These are phyloP conservation scores for Simalia tracyae DNA, from an alignment of 2,797 vertebrate genomes.

Conservation along the genomic window DNA sequence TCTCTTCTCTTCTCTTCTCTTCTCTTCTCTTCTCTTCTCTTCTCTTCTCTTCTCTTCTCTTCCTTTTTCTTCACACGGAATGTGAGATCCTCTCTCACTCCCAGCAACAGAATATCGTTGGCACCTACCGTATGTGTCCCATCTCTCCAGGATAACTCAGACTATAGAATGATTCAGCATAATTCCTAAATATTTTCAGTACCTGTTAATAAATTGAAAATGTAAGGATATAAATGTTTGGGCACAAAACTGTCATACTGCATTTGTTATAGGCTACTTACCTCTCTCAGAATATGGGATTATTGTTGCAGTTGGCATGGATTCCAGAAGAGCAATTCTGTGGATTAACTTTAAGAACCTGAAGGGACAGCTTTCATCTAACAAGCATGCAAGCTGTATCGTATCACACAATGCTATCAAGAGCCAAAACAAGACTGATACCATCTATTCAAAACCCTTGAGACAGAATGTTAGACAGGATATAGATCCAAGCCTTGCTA, in stretches of 20 bases:
- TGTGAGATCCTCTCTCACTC: not conserved
- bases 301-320: not conserved
- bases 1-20: too few species aligned
- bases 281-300: not conserved
- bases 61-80: not conserved
- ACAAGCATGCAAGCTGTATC: not conserved
- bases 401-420: not conserved
- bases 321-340: not conserved
- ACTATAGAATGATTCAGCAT: not conserved
- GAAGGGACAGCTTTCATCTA: not conserved
- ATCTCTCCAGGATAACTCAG: not conserved
- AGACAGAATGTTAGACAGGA: not conserved
- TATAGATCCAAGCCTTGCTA: not conserved
- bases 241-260: not conserved
- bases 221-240: not conserved
- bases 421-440: conserved; percentile 7
- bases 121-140: not conserved
- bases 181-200: conserved; percentile 11
- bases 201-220: conserved; percentile 4
- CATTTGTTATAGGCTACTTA: not conserved
- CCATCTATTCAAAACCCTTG: conserved; percentile 6
- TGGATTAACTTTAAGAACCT: conserved; percentile 7
- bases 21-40: too few species aligned
- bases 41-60: not conserved
- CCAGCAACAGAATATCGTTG: not conserved